Base-by-base conservation (phyloP, 2,888 invertebrate genomes). In the Acrobasis repandana region DNA sequence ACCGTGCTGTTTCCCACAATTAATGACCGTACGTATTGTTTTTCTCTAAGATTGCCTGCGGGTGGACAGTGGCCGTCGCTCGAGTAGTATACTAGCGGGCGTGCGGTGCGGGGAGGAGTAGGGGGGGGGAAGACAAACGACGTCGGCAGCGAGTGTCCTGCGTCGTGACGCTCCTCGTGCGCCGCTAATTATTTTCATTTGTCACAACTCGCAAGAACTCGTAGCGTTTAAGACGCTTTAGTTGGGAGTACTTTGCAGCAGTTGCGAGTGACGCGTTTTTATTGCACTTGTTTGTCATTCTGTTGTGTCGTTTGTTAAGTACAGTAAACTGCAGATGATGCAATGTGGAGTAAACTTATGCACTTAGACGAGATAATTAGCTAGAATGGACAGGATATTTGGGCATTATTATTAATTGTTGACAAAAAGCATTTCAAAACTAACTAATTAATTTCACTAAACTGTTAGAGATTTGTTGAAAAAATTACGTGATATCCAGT, bases 171-270 rank as follows among this genome's bases (percentile, higher is more conserved):
- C n/a, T n/a, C n/a, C n/a, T 50, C n/a, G 51, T n/a, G 14, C 15
- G 38, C 52, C 34, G 52, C 54, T 54, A 54, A 54, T 54, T 54
- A 38, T 54, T 54, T 54, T 54, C 54, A 54, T 54, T 54, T 54
- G 54, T 54, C 54, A 54, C 54, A 20, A 54, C 38, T 54, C 54
- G 54, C 38, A 54, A 54, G 54, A 54, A 54, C 54, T 54, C 36
- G 38, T 16, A 20, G 54, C 38, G 54, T 38, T 54, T 43, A 38
- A 38, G 54, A 54, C 20, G 54, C 18, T 14, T 54, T 14, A 54
- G 38, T 18, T 38, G 2, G 38, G 20, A 54, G 36, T 20, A 43
- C 43, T 43, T 43, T 14, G 38, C 16, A 16, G 38, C 15, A 52
- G 52, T 43, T 52, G 52, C 36, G 15, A 52, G 16, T 36, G 52